phyloP scores from a whole-genome alignment of 2,797 vertebrate genomes.

The Falco concolor region DNA sequence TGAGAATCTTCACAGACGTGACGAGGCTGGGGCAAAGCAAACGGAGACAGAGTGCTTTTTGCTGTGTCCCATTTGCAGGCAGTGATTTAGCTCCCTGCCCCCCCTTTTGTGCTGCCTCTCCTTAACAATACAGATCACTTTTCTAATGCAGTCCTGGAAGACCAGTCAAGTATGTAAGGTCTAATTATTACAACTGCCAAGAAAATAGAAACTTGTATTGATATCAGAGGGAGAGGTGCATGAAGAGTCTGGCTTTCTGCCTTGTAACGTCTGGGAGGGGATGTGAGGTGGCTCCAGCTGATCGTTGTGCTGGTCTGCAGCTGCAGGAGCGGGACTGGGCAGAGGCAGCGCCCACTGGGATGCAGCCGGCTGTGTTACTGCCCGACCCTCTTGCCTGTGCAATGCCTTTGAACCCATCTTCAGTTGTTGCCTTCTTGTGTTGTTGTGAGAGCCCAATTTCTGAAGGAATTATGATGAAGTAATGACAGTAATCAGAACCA shows the following conservation, averaged over 20 bases:
- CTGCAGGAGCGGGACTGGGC: not conserved
- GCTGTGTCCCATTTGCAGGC: not conserved
- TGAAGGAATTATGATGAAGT: not conserved
- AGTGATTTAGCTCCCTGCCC: not conserved
- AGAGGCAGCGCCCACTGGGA: not conserved
- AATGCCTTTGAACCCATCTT: not conserved
- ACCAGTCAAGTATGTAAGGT: not conserved
- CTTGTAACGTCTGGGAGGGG: not conserved
- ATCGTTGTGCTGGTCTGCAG: not conserved
- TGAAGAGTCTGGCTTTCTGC: not conserved
- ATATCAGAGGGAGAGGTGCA: not conserved
- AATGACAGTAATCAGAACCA: not conserved
- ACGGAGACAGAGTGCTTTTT: not conserved
- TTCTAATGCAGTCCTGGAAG: not conserved
- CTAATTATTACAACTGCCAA: not conserved
- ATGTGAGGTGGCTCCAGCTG: not conserved
- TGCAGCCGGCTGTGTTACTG: not conserved
- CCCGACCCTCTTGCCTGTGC: not conserved
- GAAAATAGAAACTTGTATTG: not conserved
- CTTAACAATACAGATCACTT: not conserved
- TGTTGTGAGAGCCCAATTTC: not conserved
- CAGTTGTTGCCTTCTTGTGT: not conserved
- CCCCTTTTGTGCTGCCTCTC: not conserved
- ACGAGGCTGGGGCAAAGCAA: not conserved
- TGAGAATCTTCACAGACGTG: rapidly evolving